Evolutionary conservation across 1,140 invertebrate genomes (phyloP), one percentile per base, ranked within the genome.

Genomic region (Megalonaias nervosa): DNA sequence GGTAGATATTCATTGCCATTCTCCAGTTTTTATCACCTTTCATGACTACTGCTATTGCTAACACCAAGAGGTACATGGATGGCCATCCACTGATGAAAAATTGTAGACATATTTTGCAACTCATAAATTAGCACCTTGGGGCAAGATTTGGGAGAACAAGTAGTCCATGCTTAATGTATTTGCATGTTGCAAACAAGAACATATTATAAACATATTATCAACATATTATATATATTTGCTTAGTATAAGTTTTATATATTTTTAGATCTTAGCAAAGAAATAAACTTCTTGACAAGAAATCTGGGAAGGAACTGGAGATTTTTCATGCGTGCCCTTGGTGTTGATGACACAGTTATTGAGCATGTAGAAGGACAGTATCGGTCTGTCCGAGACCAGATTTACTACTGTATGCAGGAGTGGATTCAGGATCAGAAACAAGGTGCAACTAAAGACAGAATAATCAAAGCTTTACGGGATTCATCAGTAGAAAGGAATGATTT

Each of bases 261-360:
- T 81, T 61, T 67, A 85, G 85, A 77, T 65, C 66, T 85, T 19
- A 75, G 38, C 17, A 67, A 67, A 60, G 86, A 87, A 79, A 81
- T 85, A 31, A 73, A 73, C 64, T 84, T 84, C 56, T 69, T 87
- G n/a, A 78, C 74, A 9, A 80, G 74, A 31, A 80, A 81, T 58
- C 64, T 87, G 56, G 82, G 86, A 21, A 69, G 81, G 66, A 80
- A 85, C 66, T 87, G 86, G 86, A 77, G 77, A 62, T 83, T 83
- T 72, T 84, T 81, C 66, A 80, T 86, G 72, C 66, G 86, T 23
- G 71, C 79, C 1, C 70, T 87, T n/a, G 83, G 81, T 60, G 26
- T 85, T 11, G 48, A 59, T 11, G 86, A 87, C 56, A 60, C 71
- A 21, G 82, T 83, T 15, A 82, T 87, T 68, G 81, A 82, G n/a